A percentile compares a stretch with the other conserved stretches of the same genome.
phyloP scores from a whole-genome alignment of 2,113 vertebrate species.

The Lagopus leucura region DNA sequence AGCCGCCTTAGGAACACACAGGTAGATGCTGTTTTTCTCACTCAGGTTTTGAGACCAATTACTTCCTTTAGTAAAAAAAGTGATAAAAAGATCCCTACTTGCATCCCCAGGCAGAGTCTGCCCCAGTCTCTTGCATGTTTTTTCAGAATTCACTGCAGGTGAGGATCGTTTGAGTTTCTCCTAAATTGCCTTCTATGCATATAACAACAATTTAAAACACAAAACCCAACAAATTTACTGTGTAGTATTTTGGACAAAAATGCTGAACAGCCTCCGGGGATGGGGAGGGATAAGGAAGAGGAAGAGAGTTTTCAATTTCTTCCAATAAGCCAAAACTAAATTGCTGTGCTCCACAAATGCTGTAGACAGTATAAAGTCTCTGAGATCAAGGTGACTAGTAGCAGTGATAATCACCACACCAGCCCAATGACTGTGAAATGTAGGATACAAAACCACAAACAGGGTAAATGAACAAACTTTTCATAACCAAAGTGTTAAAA shows the following conservation, averaged over 20 bases:
- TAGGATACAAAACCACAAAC: slow-evolving; percentile 6
- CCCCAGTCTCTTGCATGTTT: background rate
- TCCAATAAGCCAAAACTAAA: slow-evolving; percentile 33
- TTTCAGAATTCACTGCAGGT: background rate
- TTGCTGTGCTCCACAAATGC: background rate
- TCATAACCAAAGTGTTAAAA: slow-evolving; percentile 28
- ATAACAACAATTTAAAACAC: background rate
- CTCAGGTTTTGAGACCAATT: background rate
- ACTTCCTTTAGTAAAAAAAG: background rate
- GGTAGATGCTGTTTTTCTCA: background rate
- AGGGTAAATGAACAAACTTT: slow-evolving; percentile 28
- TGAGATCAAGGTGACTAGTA: background rate
- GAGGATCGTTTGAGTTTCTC: background rate
- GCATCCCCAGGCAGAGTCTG: background rate
- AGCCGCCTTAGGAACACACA: background rate
- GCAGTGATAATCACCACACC: background rate
- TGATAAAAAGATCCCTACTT: background rate
- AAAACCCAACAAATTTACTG: background rate
- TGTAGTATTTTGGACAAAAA: slow-evolving; percentile 29
- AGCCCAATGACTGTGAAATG: background rate
- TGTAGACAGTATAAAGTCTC: background rate
- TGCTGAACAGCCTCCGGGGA: slow-evolving; percentile 1
- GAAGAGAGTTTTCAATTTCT: slow-evolving; percentile 44
- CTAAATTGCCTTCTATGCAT: background rate
- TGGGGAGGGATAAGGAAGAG: slow-evolving; percentile 37